Percentiles rank a stretch among this genome's conserved stretches.
These are phyloP conservation scores for Coregonus sp. DNA, from an alignment of 2,797 vertebrate genomes.

Conservation along the genomic window DNA sequence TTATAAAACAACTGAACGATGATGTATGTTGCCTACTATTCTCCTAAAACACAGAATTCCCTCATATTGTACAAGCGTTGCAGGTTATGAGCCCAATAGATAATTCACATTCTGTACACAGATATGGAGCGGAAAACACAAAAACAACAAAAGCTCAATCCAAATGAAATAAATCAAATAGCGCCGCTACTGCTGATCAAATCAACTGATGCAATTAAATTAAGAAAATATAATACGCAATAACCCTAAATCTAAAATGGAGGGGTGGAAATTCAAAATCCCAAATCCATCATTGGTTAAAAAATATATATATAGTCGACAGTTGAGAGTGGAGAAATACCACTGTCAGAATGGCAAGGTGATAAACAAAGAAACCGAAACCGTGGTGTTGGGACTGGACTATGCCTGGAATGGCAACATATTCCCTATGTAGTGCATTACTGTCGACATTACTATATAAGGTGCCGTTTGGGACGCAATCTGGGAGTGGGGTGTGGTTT, in stretches of 20 bases:
- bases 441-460: not conserved
- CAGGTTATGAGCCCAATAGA: constrained; percentile 29
- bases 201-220: constrained; percentile 78
- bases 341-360: constrained; percentile 10
- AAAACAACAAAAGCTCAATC: constrained; percentile 17
- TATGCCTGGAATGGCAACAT: not conserved
- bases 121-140: constrained; percentile 29
- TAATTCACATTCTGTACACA: not conserved
- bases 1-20: not conserved
- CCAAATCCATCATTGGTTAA: constrained; percentile 26
- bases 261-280: constrained; percentile 3
- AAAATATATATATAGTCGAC: constrained; percentile 23
- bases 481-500: constrained; percentile 37
- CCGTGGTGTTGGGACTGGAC: too few relatives aligned
- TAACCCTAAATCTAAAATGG: constrained; percentile 41
- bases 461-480: not conserved
- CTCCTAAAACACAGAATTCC: constrained; percentile 40
- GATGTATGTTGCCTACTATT: constrained; percentile 35
- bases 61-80: constrained; percentile 23
- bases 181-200: constrained; percentile 64
- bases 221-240: constrained; percentile 50
- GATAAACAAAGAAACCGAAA: not conserved
- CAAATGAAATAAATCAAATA: constrained; percentile 9
- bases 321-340: constrained; percentile 21
- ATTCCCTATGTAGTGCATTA: not conserved